phyloP scores from a whole-genome alignment of 1,140 invertebrate genomes.

The Euborellia annulipes region DNA sequence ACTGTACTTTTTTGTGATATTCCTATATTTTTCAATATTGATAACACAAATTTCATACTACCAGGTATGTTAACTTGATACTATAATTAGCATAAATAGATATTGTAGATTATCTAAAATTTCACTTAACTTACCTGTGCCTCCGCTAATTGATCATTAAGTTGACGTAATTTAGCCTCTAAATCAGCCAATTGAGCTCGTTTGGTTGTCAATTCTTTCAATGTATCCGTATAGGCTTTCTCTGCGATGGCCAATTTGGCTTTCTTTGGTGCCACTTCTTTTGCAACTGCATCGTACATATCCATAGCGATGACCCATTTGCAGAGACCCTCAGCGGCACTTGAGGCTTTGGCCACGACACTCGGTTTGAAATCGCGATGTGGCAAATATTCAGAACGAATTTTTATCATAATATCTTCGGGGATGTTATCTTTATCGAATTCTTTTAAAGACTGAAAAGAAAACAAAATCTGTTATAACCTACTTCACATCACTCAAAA shows the following conservation, averaged over 20 bases:
- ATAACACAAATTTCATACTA: too few species aligned
- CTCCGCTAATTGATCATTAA: slow-evolving; percentile 52
- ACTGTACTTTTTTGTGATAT: too few species aligned
- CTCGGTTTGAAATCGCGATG: slow-evolving; percentile 76
- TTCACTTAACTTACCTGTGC: slow-evolving; percentile 68
- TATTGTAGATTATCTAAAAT: too few species aligned
- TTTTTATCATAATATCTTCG: slow-evolving; percentile 58
- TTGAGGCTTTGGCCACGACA: slow-evolving; percentile 78
- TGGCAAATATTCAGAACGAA: slow-evolving; percentile 67
- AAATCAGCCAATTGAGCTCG: slow-evolving; percentile 51
- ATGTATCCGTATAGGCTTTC: slow-evolving; percentile 57
- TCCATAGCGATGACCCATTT: slow-evolving; percentile 91
- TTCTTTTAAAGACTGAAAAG: slow-evolving; percentile 62
- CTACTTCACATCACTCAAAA: too few species aligned
- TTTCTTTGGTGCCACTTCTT: slow-evolving; percentile 73
- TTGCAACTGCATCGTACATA: slow-evolving; percentile 77
- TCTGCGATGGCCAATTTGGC: slow-evolving; percentile 62
- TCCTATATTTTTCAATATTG: too few species aligned
- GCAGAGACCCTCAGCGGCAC: slow-evolving; percentile 74
- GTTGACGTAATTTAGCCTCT: slow-evolving; percentile 55
- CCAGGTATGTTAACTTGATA: too few species aligned
- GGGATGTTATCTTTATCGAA: slow-evolving; percentile 89
- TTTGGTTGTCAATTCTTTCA: slow-evolving; percentile 66
- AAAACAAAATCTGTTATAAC: too few species aligned
- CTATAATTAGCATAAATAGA: too few species aligned